A percentile compares a stretch with the other conserved stretches of the same genome.
These are phyloP conservation scores for Iphiclides podalirius DNA, from an alignment of 2,888 invertebrate genomes.

Conservation along the genomic window DNA sequence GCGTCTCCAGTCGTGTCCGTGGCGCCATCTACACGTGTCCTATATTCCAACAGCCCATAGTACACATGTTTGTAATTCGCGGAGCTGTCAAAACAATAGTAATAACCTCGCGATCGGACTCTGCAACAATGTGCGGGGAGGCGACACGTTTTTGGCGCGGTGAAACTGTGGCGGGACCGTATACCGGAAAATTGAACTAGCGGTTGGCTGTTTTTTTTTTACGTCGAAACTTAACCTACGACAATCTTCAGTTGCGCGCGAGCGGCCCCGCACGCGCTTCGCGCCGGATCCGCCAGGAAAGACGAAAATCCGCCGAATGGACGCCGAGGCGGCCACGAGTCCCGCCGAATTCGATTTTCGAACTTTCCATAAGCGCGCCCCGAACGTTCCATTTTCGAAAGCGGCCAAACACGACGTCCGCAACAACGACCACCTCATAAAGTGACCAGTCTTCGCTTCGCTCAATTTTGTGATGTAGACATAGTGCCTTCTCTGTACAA, in stretches of 20 bases:
- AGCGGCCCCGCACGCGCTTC: conserved; percentile 66
- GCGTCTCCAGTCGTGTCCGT: conserved; percentile 38
- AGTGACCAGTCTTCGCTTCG: conserved; percentile 60
- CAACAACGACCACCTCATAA: conserved; percentile 61
- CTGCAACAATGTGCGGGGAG: conserved; percentile 37
- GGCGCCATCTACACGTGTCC: conserved; percentile 60
- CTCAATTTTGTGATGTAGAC: conserved; percentile 76
- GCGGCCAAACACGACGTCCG: conserved; percentile 44
- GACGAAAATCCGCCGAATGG: conserved; percentile 59
- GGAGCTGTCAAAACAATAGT: conserved; percentile 70
- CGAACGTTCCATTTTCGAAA: conserved; percentile 54
- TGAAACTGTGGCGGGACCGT: conserved; percentile 50
- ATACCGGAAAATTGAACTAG: conserved; percentile 71
- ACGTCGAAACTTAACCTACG: conserved; percentile 71
- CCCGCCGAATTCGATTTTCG: conserved; percentile 51
- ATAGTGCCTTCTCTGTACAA: conserved; percentile 71
- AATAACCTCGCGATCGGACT: conserved; percentile 26
- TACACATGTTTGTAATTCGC: conserved; percentile 51
- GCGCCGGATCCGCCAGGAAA: conserved; percentile 49
- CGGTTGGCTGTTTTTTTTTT: conserved; percentile 52
- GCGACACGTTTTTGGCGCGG: conserved; percentile 53
- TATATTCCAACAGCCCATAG: conserved; percentile 37
- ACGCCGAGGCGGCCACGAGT: conserved; percentile 44
- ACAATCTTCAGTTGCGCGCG: conserved; percentile 77
- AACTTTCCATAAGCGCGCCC: conserved; percentile 36